phyloP scores from a whole-genome alignment of 53 echinoderm and acorn worm species.

The Crossaster papposus region DNA sequence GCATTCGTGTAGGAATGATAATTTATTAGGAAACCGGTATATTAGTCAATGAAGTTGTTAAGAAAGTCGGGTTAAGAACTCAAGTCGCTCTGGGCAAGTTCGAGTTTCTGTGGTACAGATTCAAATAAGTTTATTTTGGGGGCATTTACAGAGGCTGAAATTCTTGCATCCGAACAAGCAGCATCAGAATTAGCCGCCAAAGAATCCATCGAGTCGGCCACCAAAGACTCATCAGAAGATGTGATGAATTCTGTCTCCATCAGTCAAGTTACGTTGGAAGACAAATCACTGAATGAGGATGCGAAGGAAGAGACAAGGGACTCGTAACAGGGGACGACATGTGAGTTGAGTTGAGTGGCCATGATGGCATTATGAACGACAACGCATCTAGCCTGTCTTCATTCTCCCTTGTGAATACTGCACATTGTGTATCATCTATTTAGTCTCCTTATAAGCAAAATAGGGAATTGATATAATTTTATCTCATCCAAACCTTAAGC shows the following conservation, averaged over 20 bases:
- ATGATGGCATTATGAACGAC: neutral
- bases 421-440: too few relatives aligned
- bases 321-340: conserved; percentile 3
- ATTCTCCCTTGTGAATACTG: neutral
- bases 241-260: conserved; percentile 15
- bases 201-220: neutral
- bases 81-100: neutral
- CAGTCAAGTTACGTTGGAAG: conserved; percentile 25
- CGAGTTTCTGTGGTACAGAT: neutral
- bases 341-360: neutral
- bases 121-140: neutral
- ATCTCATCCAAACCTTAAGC: too few relatives aligned
- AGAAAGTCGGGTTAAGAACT: neutral
- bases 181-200: neutral
- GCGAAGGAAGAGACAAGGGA: conserved; percentile 3
- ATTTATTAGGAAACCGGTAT: too few relatives aligned
- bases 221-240: neutral
- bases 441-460: too few relatives aligned
- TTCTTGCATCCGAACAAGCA: conserved; percentile 21
- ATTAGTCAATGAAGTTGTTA: neutral
- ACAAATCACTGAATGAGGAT: conserved; percentile 9
- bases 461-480: too few relatives aligned
- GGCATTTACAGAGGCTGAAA: conserved; percentile 24
- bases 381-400: neutral
- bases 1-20: too few relatives aligned